Base-by-base conservation (phyloP, 1,140 invertebrate genomes). In the Lucilia sericata region DNA sequence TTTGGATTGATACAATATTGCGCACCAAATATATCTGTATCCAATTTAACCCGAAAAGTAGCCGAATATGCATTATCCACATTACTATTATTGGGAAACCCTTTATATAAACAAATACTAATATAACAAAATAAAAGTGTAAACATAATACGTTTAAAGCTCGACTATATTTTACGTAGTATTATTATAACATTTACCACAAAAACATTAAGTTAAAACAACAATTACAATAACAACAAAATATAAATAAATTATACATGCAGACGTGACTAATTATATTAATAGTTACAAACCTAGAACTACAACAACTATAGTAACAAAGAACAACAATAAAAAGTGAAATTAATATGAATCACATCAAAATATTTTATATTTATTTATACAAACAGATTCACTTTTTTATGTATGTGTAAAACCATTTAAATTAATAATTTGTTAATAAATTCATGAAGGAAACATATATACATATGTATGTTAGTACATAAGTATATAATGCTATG, bases 231-330 rank as follows among this genome's bases (percentile, higher is more conserved):
- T 17, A 60, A n/a, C n/a, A 60, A 17, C 14, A 60, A 60, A n/a
- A 60, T 3, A 89, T 89, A 85, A 86, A 89, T 88, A 88, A 88
- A 87, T 87, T 86, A 87, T 88, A 89, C 88, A 87, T 89, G 88
- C 86, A 87, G 87, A 89, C 88, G 88, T 89, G 88, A 89, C 88
- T 89, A 89, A 89, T 89, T 89, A 89, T 87, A n/a, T 65, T 60
- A 60, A 86, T 87, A 74, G 82, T 83, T 89, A 87, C 87, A 87
- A n/a, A 89, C 87, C 87, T 89, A 80, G 76, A 80, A 80, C 42
- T 17, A 80, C 76, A 80, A 49, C 42, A 80, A 80, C n/a, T 51
- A 55, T n/a, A 4, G 30, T 14, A 76, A 80, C 42, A 49, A 70
- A 21, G 5, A 70, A 19, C n/a, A 12, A 12, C 19, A 80, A 80